Evolutionary conservation across 2,797 vertebrate genomes (phyloP).

Genomic region (Basileuterus tristriatus): DNA sequence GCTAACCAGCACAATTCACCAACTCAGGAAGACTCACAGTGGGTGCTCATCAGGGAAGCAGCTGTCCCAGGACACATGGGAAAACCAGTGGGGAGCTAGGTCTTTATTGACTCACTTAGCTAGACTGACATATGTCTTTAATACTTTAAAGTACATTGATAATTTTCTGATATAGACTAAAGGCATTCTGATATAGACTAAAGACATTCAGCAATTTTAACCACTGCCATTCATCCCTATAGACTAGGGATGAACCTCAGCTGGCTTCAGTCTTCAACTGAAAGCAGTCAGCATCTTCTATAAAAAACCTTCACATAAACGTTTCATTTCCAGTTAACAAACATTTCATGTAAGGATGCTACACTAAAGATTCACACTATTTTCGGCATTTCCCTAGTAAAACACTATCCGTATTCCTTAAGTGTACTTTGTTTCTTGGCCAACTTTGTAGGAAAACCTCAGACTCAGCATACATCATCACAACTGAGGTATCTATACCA

Average conservation of each 20-base stretch:
- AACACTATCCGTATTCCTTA: not conserved
- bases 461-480: not conserved
- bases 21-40: too few relatives aligned
- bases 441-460: not conserved
- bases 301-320: not conserved
- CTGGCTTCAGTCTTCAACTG: not conserved
- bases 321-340: not conserved
- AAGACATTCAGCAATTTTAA: too few relatives aligned
- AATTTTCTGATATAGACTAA: not conserved
- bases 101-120: too few relatives aligned
- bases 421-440: not conserved
- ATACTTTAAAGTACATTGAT: not conserved
- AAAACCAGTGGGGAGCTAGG: not conserved
- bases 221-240: too few relatives aligned
- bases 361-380: not conserved
- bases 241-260: not conserved
- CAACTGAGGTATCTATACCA: not conserved
- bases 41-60: not conserved
- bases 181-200: not conserved
- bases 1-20: accelerated
- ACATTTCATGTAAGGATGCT: not conserved
- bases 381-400: not conserved
- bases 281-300: not conserved
- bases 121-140: not conserved
- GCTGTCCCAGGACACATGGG: accelerated